These are phyloP conservation scores for Neodontobutis hainanensis DNA, from an alignment of 2,113 vertebrate genomes.

Conservation along the genomic window DNA sequence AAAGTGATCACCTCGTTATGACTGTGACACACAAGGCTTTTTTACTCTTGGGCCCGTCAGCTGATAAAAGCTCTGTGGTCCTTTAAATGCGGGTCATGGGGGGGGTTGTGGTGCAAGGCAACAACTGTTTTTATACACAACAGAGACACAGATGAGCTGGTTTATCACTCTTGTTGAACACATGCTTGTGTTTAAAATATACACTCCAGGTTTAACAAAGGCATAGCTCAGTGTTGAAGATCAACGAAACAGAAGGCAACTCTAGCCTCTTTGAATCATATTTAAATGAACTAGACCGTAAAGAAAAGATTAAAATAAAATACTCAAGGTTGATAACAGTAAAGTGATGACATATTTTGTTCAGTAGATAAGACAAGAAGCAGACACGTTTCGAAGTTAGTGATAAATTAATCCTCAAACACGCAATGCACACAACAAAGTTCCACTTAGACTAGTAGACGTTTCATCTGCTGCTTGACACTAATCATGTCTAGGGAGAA, in stretches of 20 bases:
- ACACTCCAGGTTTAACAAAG: slow-evolving; percentile 17
- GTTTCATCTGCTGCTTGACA: too few relatives aligned
- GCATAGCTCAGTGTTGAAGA: slow-evolving; percentile 46
- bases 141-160: slow-evolving; percentile 42
- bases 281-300: slow-evolving; percentile 25
- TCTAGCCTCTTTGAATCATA: slow-evolving; percentile 44
- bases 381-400: neutral
- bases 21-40: slow-evolving; percentile 4
- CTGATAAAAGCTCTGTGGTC: slow-evolving; percentile 54
- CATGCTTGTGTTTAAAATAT: slow-evolving; percentile 23
- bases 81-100: slow-evolving; percentile 39
- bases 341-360: slow-evolving; percentile 41
- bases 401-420: slow-evolving; percentile 10
- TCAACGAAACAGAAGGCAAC: slow-evolving; percentile 37
- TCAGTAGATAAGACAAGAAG: slow-evolving; percentile 7
- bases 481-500: too few relatives aligned
- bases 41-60: slow-evolving; percentile 35
- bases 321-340: slow-evolving; percentile 9
- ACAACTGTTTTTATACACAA: slow-evolving; percentile 67
- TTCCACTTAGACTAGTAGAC: too few relatives aligned
- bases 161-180: slow-evolving; percentile 20
- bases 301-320: slow-evolving; percentile 41
- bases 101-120: slow-evolving; percentile 25
- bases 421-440: neutral
- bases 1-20: slow-evolving; percentile 16